Conservation (phyloP, 2,113 vertebrate genomes). For the Promerops cafer region DNA sequence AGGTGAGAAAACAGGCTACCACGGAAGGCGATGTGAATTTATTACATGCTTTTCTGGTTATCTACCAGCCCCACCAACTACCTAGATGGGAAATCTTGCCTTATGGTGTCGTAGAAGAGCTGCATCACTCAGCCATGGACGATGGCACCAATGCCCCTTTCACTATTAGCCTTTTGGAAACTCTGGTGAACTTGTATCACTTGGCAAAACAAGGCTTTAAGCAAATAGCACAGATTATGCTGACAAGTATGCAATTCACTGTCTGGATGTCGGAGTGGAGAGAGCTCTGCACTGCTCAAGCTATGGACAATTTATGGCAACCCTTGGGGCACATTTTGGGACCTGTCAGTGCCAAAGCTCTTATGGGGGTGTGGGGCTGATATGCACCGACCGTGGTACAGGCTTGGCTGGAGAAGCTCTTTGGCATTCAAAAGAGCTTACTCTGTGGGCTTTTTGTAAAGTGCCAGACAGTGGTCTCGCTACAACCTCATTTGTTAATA, state of each 20-base stretch:
- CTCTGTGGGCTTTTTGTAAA: background rate
- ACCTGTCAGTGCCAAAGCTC: rapidly evolving
- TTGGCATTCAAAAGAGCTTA: background rate
- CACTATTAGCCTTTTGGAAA: background rate
- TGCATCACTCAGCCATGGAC: rapidly evolving
- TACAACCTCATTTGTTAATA: background rate
- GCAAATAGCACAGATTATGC: background rate
- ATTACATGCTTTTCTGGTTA: no score
- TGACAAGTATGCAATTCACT: background rate
- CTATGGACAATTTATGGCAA: background rate
- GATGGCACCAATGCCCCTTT: background rate
- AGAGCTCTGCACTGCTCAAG: background rate
- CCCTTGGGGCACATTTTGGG: background rate
- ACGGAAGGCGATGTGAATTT: background rate
- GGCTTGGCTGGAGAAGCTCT: background rate
- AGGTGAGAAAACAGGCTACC: background rate
- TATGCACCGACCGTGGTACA: rapidly evolving
- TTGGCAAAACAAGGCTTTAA: background rate
- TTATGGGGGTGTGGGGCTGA: no score
- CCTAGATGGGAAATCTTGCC: background rate
- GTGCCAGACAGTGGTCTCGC: rapidly evolving
- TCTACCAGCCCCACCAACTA: no score
- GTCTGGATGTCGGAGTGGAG: background rate
- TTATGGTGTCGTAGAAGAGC: no score
- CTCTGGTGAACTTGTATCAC: background rate